phyloP scores from a whole-genome alignment of 1,140 invertebrate species.

The Eupristina koningsbergeri region DNA sequence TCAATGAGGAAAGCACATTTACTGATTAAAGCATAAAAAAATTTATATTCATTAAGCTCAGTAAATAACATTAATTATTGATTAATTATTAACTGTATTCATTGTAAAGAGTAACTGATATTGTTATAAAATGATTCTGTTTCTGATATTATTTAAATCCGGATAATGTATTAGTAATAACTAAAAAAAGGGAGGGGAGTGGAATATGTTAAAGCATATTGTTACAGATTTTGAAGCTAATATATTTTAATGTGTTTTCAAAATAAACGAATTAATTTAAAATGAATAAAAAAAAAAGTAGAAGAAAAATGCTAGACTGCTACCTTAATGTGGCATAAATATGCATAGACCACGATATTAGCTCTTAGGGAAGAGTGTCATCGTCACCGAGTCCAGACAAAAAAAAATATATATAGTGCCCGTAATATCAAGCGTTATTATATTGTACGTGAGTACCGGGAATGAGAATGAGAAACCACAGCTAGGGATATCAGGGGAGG shows the following conservation, averaged over 20 bases:
- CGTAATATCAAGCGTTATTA: slow-evolving; percentile 56
- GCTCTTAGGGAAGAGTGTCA: slow-evolving; percentile 65
- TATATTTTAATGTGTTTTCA: background rate
- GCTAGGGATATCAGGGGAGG: slow-evolving; percentile 5
- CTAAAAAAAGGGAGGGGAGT: too few species aligned
- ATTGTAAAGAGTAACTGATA: too few species aligned
- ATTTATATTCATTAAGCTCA: too few species aligned
- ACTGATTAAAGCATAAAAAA: too few species aligned
- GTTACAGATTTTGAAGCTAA: background rate
- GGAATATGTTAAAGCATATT: too few species aligned
- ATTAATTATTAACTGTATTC: too few species aligned
- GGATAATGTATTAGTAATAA: too few species aligned
- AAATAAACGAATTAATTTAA: background rate
- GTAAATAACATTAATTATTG: too few species aligned
- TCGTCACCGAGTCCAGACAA: slow-evolving; percentile 55
- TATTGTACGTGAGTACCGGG: background rate
- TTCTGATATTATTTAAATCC: too few species aligned
- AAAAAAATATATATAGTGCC: slow-evolving; percentile 65
- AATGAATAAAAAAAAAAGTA: too few species aligned
- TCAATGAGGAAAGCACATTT: too few species aligned
- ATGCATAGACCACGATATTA: slow-evolving; percentile 72
- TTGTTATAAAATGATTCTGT: too few species aligned
- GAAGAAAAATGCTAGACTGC: background rate
- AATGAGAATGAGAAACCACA: slow-evolving; percentile 32
- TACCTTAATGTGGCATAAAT: slow-evolving; percentile 72